A percentile compares a stretch with the other conserved stretches of the same genome.
These are phyloP conservation scores for Sphaerophoria rueppellii DNA, from an alignment of 2,888 invertebrate species.

Conservation along the genomic window DNA sequence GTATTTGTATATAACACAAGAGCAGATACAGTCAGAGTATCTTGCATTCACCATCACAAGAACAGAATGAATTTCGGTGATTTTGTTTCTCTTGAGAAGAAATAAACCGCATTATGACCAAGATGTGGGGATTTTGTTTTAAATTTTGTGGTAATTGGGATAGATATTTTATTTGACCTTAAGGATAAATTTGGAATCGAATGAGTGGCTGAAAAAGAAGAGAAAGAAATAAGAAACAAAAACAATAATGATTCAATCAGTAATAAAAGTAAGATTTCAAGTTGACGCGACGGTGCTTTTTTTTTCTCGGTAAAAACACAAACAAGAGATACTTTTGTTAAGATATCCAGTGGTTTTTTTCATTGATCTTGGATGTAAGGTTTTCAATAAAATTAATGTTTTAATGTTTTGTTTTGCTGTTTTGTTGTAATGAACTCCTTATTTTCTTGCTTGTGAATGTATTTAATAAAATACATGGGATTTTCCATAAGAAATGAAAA, in stretches of 20 bases:
- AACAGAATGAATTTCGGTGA: conserved; percentile 8
- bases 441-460: too few species aligned
- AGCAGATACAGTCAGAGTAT: conserved; percentile 9
- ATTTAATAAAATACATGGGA: too few species aligned
- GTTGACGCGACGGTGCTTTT: not conserved
- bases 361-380: too few species aligned
- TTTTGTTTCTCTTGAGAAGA: not conserved
- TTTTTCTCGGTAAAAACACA: not conserved
- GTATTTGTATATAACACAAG: conserved; percentile 3
- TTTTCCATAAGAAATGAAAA: too few species aligned
- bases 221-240: not conserved
- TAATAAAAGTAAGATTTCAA: not conserved
- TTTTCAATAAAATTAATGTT: too few species aligned
- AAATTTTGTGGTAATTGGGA: not conserved
- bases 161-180: conserved; percentile 8
- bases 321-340: not conserved
- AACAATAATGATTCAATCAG: conserved; percentile 18
- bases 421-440: too few species aligned
- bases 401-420: too few species aligned
- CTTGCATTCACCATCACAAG: conserved; percentile 20
- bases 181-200: conserved; percentile 5
- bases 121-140: conserved; percentile 11
- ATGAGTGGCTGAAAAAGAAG: not conserved
- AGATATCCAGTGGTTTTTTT: too few species aligned
- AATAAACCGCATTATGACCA: conserved; percentile 47